Evolutionary conservation across 2,113 vertebrate genomes (phyloP).

Genomic region (Rafetus swinhoei): DNA sequence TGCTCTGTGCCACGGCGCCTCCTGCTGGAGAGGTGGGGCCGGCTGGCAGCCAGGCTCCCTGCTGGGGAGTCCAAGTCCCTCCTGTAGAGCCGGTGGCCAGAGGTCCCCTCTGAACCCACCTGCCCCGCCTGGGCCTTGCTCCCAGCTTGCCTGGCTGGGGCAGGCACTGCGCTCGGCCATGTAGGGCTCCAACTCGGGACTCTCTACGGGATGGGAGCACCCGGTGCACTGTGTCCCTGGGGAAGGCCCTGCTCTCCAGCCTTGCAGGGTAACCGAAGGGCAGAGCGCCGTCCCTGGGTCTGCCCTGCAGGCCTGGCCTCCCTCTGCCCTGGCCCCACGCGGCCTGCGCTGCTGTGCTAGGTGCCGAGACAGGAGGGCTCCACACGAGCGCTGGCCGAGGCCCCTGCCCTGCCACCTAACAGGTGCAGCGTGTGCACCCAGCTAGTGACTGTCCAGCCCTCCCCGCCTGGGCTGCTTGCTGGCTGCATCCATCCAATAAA

Average conservation of each 20-base stretch:
- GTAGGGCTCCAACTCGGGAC: neutral
- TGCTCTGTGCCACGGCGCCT: neutral
- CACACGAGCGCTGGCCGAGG: too few species aligned
- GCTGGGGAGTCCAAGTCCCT: neutral
- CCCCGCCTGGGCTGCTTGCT: neutral
- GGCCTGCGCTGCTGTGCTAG: neutral
- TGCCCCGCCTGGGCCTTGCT: neutral
- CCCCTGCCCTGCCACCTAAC: accelerated
- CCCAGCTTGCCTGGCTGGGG: neutral
- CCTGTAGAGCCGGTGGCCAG: neutral
- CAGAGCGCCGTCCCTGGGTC: too few species aligned
- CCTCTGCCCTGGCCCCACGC: neutral
- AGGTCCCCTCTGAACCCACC: neutral
- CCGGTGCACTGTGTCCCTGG: neutral
- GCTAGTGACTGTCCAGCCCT: neutral
- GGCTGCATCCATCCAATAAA: neutral
- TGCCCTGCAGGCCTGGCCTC: neutral
- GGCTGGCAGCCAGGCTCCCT: neutral
- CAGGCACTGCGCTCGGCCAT: neutral
- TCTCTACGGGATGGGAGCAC: neutral
- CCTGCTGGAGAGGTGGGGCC: neutral
- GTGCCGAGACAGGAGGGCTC: neutral
- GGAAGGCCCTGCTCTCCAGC: too few species aligned
- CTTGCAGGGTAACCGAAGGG: neutral
- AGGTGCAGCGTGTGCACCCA: neutral